These are phyloP conservation scores for Camptogramma bilineatum DNA, from an alignment of 2,888 invertebrate genomes.

Conservation along the genomic window DNA sequence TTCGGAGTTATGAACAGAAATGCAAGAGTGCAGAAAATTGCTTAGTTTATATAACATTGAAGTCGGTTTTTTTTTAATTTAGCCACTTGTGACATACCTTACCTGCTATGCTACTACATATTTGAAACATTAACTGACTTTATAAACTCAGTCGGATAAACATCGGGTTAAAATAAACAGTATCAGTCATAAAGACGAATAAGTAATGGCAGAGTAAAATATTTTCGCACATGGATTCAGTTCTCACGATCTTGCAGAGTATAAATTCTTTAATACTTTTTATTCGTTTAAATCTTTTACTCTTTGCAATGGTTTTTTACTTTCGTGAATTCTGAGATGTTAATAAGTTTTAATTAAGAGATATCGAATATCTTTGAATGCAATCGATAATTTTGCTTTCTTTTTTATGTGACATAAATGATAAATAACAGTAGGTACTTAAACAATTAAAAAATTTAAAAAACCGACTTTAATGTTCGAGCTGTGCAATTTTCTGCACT, in stretches of 20 bases:
- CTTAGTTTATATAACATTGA: too few species aligned
- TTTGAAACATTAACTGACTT: too few species aligned
- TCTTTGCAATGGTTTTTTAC: background rate
- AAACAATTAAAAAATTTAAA: too few species aligned
- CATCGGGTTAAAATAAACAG: too few species aligned
- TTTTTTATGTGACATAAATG: background rate
- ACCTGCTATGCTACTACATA: too few species aligned
- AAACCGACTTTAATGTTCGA: too few species aligned
- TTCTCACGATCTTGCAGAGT: conserved; percentile 37
- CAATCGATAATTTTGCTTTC: background rate
- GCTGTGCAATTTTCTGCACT: too few species aligned
- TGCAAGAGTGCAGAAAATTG: too few species aligned
- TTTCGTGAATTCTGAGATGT: background rate
- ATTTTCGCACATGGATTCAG: conserved; percentile 34
- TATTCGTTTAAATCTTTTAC: conserved; percentile 5
- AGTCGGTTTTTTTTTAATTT: too few species aligned
- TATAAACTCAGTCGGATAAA: background rate
- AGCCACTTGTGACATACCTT: too few species aligned
- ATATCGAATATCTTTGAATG: background rate
- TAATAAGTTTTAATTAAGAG: background rate
- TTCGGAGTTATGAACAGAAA: too few species aligned
- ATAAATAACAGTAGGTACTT: too few species aligned
- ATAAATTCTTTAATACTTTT: conserved; percentile 19
- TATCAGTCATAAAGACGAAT: conserved; percentile 9
- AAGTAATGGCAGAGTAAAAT: conserved; percentile 20